Conservation (phyloP, 1,140 invertebrate genomes). For the Procambarus clarkii region DNA sequence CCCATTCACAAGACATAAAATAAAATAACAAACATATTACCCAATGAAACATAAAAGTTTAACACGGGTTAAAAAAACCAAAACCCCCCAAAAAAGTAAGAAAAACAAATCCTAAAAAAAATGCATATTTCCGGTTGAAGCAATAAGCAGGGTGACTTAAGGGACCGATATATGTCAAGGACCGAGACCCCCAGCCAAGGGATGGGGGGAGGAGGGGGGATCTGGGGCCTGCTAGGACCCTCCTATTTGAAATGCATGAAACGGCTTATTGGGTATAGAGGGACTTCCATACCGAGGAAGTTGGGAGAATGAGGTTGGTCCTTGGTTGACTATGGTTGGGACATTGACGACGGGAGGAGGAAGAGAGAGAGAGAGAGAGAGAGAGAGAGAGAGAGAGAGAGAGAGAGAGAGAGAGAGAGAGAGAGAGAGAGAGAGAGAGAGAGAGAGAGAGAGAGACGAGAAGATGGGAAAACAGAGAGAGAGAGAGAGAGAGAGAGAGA, state of each 20-base stretch:
- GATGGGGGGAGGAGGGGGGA: no score
- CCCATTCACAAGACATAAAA: no score
- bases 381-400: slow-evolving; percentile 45
- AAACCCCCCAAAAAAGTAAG: no score
- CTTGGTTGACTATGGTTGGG: background rate
- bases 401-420: slow-evolving; percentile 28
- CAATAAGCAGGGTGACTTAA: no score
- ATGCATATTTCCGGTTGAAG: no score
- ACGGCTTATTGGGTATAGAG: slow-evolving; percentile 3
- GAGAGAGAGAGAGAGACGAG: slow-evolving; percentile 13
- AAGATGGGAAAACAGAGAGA: slow-evolving; percentile 23
- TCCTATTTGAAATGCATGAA: slow-evolving; percentile 1
- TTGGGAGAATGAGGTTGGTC: background rate
- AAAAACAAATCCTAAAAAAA: no score
- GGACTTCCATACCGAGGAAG: background rate
- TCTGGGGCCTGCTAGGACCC: background rate
- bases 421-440: background rate
- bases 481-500: slow-evolving; percentile 18
- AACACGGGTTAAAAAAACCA: no score
- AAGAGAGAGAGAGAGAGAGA: slow-evolving; percentile 13
- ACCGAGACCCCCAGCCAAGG: no score
- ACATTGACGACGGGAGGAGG: background rate
- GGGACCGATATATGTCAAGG: no score
- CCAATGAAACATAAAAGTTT: no score
- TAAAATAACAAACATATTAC: no score